Base-by-base conservation (phyloP, 2,888 invertebrate genomes). In the Plebejus argus region DNA sequence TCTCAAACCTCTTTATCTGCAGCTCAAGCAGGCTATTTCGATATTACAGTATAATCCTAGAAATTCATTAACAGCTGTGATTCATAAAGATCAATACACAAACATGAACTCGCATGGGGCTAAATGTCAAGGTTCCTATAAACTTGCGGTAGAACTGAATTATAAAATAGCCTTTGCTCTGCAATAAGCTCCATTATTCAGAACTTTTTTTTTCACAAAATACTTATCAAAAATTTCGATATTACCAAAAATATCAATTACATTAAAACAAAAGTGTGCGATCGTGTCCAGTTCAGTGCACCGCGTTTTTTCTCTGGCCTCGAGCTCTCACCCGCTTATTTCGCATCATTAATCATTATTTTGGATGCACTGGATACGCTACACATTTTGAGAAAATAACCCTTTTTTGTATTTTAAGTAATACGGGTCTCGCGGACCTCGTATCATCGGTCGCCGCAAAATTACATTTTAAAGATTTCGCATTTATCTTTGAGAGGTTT, bases 321-420 rank as follows among this genome's bases (percentile, higher is more conserved):
- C 85, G 85, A 82, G 83, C 85, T 84, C 89, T 88, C 90, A 94
- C 91, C 94, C 94, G 94, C 93, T 94, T 94, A 94, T 94, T 94
- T 94, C 89, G 88, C 85, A 92, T 90, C 94, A 94, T 94, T 92
- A 94, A 94, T 94, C 94, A 94, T 94, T 91, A 93, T 93, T 93
- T 92, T 88, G 91, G 89, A 87, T 89, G 58, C 89, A 88, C 86
- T 86, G 84, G 88, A 88, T 85, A 88, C 90, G 77, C 39, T 72
- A 74, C 72, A 77, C 89, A 89, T 91, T 91, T 92, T 92, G 87
- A 90, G 90, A 91, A 91, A 93, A 92, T 92, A 92, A 93, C 91
- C 92, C 92, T 91, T 92, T 93, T 93, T 93, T 92, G 86, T 89
- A 82, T 86, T 85, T 85, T 83, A 87, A 76, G 76, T 77, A 72